Conservation (phyloP, 2,888 invertebrate genomes). For the Eupithecia inturbata region DNA sequence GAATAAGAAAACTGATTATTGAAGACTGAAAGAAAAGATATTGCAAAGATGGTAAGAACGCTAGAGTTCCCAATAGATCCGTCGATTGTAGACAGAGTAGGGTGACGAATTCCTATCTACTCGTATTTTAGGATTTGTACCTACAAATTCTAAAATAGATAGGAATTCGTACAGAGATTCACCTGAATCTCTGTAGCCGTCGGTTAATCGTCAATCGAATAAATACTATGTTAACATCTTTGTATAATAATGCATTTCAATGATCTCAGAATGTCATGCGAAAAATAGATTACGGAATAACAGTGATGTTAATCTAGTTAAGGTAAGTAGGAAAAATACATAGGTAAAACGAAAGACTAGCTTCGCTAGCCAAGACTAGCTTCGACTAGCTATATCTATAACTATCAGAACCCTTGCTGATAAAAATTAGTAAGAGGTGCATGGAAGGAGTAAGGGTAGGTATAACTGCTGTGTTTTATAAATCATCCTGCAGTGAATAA, state of each 20-base stretch:
- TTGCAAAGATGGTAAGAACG: neutral
- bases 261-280: constrained; percentile 7
- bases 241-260: neutral
- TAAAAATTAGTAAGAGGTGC: neutral
- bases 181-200: neutral
- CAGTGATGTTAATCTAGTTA: neutral
- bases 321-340: neutral
- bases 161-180: no score
- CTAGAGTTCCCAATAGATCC: no score
- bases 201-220: neutral
- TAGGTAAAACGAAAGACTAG: neutral
- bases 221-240: neutral
- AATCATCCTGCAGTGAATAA: neutral
- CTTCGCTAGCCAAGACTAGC: no score
- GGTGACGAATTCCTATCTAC: no score
- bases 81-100: no score
- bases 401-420: neutral
- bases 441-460: neutral
- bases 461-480: neutral
- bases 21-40: neutral
- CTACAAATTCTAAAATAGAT: no score
- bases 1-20: neutral
- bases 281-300: neutral
- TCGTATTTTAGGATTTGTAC: neutral
- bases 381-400: no score